These are phyloP conservation scores for Pogonomyrmex barbatus DNA, from an alignment of 1,140 invertebrate genomes.

Conservation along the genomic window DNA sequence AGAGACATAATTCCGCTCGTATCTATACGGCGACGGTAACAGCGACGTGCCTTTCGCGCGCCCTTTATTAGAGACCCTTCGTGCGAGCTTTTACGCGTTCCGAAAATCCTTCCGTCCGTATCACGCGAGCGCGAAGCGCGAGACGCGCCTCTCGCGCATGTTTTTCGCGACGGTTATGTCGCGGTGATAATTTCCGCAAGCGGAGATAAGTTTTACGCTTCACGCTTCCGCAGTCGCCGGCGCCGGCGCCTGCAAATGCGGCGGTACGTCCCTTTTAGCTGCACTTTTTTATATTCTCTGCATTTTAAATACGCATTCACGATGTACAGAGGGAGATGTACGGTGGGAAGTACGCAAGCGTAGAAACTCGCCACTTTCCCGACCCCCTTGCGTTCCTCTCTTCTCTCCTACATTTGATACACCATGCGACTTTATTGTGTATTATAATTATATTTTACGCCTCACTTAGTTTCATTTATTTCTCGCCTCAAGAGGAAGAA, in stretches of 20 bases:
- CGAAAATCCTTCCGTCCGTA: slow-evolving; percentile 56
- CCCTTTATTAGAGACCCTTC: slow-evolving; percentile 63
- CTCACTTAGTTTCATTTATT: background rate
- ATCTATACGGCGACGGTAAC: slow-evolving; percentile 46
- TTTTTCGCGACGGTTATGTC: slow-evolving; percentile 55
- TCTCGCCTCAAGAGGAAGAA: background rate
- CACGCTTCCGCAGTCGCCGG: slow-evolving; percentile 37
- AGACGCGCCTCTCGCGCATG: slow-evolving; percentile 13
- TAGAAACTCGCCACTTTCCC: slow-evolving; percentile 19
- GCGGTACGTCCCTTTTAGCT: slow-evolving; percentile 33
- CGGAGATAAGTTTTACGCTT: slow-evolving; percentile 60
- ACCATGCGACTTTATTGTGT: background rate
- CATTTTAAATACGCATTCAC: slow-evolving; percentile 42
- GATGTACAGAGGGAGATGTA: background rate
- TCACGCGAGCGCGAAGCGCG: slow-evolving; percentile 28
- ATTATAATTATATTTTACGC: background rate
- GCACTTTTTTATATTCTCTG: slow-evolving; percentile 30
- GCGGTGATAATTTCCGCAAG: slow-evolving; percentile 53
- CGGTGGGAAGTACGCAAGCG: background rate
- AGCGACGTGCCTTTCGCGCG: slow-evolving; percentile 20
- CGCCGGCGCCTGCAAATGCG: slow-evolving; percentile 2
- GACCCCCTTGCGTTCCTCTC: too few relatives aligned
- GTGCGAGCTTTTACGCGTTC: slow-evolving; percentile 64
- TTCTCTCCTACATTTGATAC: background rate
- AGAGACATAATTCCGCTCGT: slow-evolving; percentile 54